phyloP scores from a whole-genome alignment of 2,797 vertebrate genomes.

The Podarcis siculus region DNA sequence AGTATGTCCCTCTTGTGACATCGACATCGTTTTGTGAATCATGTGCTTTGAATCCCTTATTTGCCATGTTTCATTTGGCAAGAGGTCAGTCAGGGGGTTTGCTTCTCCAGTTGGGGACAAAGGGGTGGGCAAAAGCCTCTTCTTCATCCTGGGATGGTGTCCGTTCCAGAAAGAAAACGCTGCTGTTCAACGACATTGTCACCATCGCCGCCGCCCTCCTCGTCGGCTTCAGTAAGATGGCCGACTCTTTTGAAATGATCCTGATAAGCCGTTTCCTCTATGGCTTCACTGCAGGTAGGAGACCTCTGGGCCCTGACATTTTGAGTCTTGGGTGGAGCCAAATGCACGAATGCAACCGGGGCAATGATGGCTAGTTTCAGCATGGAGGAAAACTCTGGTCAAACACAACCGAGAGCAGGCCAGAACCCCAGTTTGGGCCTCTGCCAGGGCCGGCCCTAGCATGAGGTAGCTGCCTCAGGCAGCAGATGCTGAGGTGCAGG shows the following conservation, averaged over 20 bases:
- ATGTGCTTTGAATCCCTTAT: not conserved
- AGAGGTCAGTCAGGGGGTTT: not conserved
- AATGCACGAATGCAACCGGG: too few relatives aligned
- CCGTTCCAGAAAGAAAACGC: slow-evolving; percentile 85
- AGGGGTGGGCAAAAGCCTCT: not conserved
- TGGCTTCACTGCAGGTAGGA: slow-evolving; percentile 86
- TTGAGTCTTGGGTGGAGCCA: too few relatives aligned
- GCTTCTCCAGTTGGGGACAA: not conserved
- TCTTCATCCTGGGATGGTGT: accelerated
- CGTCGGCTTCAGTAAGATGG: slow-evolving; percentile 82
- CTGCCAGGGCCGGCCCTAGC: too few relatives aligned
- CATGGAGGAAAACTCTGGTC: not conserved
- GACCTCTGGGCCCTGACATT: not conserved
- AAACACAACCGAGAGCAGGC: not conserved
- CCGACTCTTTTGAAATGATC: slow-evolving; percentile 90
- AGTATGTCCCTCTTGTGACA: not conserved
- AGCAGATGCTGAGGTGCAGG: too few relatives aligned
- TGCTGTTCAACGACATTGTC: slow-evolving; percentile 85
- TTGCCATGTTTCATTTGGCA: not conserved
- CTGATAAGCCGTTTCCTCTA: slow-evolving; percentile 84
- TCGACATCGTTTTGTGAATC: not conserved
- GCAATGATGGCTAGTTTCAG: too few relatives aligned
- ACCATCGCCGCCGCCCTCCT: slow-evolving; percentile 79
- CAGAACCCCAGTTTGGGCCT: not conserved
- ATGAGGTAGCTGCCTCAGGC: too few relatives aligned